A percentile compares a stretch with the other conserved stretches of the same genome.
These are phyloP conservation scores for Pteropus rufus DNA, from an alignment of 2,797 vertebrate genomes.

Conservation along the genomic window DNA sequence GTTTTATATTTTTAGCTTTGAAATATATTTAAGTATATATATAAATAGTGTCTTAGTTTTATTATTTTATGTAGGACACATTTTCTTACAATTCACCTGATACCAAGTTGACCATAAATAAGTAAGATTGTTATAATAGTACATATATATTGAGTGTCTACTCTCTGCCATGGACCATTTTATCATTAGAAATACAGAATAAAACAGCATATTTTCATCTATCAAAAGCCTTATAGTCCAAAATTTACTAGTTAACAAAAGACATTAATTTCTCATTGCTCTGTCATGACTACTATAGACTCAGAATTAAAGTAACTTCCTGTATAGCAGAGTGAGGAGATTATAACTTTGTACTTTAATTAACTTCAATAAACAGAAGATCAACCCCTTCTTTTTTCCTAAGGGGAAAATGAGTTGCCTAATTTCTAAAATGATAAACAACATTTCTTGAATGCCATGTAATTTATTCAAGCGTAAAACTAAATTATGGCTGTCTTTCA, in stretches of 20 bases:
- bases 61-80: background rate
- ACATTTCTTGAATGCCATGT: slow-evolving; percentile 53
- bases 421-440: slow-evolving; percentile 66
- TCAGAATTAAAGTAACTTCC: slow-evolving; percentile 39
- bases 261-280: background rate
- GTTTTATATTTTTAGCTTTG: background rate
- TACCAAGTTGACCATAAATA: background rate
- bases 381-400: background rate
- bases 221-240: background rate
- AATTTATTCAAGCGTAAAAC: slow-evolving; percentile 64
- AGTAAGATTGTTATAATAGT: background rate
- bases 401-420: slow-evolving; percentile 16
- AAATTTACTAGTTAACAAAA: background rate
- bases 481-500: slow-evolving; percentile 66
- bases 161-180: background rate
- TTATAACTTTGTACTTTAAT: slow-evolving; percentile 60
- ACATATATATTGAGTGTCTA: background rate
- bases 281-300: background rate
- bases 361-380: slow-evolving; percentile 62
- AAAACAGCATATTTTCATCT: background rate
- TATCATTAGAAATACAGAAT: background rate
- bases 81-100: background rate
- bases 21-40: background rate
- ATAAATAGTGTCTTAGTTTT: background rate
- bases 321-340: slow-evolving; percentile 12